Evolutionary conservation across 2,113 vertebrate species (phyloP), one percentile per base, ranked within the genome.

Genomic region (Diphyllodes magnificus): DNA sequence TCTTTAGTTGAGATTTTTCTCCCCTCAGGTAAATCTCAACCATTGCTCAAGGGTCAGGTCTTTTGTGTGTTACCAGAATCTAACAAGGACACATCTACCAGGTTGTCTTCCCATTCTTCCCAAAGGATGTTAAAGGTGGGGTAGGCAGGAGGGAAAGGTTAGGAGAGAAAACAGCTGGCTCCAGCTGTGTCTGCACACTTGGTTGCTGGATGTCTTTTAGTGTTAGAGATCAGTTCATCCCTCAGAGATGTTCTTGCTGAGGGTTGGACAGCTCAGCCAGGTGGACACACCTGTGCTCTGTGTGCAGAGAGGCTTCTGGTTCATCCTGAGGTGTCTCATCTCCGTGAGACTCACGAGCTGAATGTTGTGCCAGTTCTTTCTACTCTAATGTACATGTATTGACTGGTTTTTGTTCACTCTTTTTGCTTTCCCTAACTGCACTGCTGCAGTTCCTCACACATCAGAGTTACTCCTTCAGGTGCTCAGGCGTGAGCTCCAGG

Each of bases 321-420:
- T 64, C 33, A 5, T 60, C 53, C 35, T 54, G 44, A 87, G 44
- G 18, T 61, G 10, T 37, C 51, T 66, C 53, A 31, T 65, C 60
- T 82, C 44, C 9, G 3, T 19, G 31, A 68, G 33, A 54, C 1
- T 63, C 57, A 7, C 3, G 22, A 59, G 11, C 14, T 76, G 56
- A 76, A 35, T 9, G 35, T 17, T 88, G 35, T 35, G 35, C 47
- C 39, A 50, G 7, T 76, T 90, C 56, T 39, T 79, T 51, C 56
- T 84, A 0, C 47, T 63, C 33, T 21, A 6, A 23, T 18, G 37
- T 13, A 30, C 0, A 0, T 49, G 39, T 2, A 60, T 22, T 51
- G 47, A 10, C 6, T 78, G 24, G 19, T 88, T 51, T 6, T 30
- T 72, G 16, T 40, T 91, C 24, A 7, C 17, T n/a, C 7, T 19